Evolutionary conservation across 2,797 vertebrate species (phyloP).

Genomic region (Protosalanx chinensis): DNA sequence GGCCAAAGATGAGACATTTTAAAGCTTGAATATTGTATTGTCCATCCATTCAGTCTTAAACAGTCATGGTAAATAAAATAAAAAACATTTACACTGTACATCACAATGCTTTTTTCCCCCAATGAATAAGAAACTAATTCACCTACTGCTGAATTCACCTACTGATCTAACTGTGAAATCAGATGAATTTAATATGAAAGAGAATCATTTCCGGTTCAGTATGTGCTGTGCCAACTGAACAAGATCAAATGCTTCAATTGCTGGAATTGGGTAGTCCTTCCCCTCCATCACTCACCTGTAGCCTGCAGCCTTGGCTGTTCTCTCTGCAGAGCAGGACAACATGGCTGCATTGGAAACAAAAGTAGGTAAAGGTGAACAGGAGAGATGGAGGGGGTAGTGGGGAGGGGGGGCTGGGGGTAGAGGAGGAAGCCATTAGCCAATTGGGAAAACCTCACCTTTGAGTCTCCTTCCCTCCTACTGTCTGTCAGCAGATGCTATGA

Average conservation of each 20-base stretch:
- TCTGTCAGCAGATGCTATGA: constrained; percentile 38
- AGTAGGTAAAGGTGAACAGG: constrained; percentile 54
- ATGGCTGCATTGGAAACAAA: constrained; percentile 57
- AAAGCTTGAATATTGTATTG: constrained; percentile 60
- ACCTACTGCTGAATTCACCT: constrained; percentile 62
- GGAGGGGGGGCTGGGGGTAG: constrained; percentile 27
- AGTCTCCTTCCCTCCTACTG: constrained; percentile 43
- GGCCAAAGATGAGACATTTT: constrained; percentile 61
- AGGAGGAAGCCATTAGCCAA: constrained; percentile 16
- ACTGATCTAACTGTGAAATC: constrained; percentile 62
- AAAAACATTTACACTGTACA: constrained; percentile 75
- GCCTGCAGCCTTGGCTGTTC: constrained; percentile 55
- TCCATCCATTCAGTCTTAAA: constrained; percentile 62
- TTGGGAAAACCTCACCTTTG: constrained; percentile 38
- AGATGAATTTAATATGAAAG: constrained; percentile 49
- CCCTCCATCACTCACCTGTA: constrained; percentile 21
- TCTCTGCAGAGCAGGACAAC: constrained; percentile 54
- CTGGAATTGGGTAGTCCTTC: constrained; percentile 29
- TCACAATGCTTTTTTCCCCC: constrained; percentile 56
- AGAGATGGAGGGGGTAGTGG: constrained; percentile 48
- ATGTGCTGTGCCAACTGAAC: constrained; percentile 43
- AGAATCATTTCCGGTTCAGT: constrained; percentile 56
- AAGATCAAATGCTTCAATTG: constrained; percentile 29
- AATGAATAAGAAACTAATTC: constrained; percentile 64
- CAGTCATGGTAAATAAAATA: constrained; percentile 61